Evolutionary conservation across 2,888 invertebrate species (phyloP).

Genomic region (Hypsopygia costalis): DNA sequence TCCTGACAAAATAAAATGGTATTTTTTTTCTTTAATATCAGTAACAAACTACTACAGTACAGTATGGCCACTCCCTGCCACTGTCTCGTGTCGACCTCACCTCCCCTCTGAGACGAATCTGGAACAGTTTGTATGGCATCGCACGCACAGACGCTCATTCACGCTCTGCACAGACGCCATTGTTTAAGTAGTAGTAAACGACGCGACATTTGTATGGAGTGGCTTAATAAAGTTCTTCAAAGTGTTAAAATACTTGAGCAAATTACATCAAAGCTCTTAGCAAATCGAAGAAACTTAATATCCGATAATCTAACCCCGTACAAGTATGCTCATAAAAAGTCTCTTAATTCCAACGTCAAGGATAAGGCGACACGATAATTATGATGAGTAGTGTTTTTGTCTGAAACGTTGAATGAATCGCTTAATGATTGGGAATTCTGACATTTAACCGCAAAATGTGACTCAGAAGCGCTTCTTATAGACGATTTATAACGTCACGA

Average conservation of each 20-base stretch:
- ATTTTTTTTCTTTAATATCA: too few relatives aligned
- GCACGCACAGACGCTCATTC: too few relatives aligned
- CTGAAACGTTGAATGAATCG: constrained; percentile 10
- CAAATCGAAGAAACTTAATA: constrained; percentile 7
- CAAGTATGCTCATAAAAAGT: constrained; percentile 8
- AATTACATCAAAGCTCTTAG: constrained; percentile 1
- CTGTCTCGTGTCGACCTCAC: too few relatives aligned
- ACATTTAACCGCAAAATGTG: constrained; percentile 12
- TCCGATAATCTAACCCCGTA: constrained; percentile 6
- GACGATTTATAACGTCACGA: constrained; percentile 29
- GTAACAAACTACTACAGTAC: too few relatives aligned
- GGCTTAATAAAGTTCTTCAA: neutral
- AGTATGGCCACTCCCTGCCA: too few relatives aligned
- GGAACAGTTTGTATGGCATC: too few relatives aligned
- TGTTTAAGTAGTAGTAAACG: too few relatives aligned
- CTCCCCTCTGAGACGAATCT: too few relatives aligned
- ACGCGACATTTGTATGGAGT: too few relatives aligned
- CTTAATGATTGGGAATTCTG: constrained; percentile 11
- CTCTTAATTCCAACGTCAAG: constrained; percentile 9
- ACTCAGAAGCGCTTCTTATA: constrained; percentile 11
- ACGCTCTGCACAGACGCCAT: too few relatives aligned
- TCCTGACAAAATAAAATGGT: too few relatives aligned
- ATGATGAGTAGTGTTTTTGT: constrained; percentile 12
- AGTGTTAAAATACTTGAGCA: neutral
- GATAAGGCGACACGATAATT: constrained; percentile 10